Evolutionary conservation across 1,140 invertebrate genomes (phyloP).

Genomic region (Oryctes rhinoceros): DNA sequence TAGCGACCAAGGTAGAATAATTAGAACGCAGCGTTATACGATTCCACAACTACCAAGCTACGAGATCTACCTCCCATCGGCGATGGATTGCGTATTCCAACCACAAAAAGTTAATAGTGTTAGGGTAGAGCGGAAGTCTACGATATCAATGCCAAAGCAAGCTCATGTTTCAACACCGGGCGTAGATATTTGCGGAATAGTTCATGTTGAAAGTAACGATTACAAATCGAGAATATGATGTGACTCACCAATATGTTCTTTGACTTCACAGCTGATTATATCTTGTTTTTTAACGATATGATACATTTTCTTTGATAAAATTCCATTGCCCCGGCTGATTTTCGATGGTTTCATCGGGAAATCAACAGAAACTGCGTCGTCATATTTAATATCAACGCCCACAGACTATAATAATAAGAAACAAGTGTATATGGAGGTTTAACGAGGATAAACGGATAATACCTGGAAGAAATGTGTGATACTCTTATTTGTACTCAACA

Average conservation of each 20-base stretch:
- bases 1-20: too few species aligned
- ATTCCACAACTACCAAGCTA: too few species aligned
- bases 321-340: background rate
- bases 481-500: constrained; percentile 25
- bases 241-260: constrained; percentile 17
- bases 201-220: background rate
- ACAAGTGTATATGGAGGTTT: background rate
- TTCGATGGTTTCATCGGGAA: background rate
- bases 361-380: background rate
- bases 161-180: too few species aligned
- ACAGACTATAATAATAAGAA: background rate
- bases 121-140: too few species aligned
- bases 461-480: constrained; percentile 41
- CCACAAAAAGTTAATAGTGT: too few species aligned
- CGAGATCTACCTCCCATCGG: too few species aligned
- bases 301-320: background rate
- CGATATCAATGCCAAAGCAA: too few species aligned
- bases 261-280: background rate
- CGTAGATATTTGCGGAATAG: background rate
- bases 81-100: too few species aligned
- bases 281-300: background rate
- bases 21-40: too few species aligned
- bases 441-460: background rate
- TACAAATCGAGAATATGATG: background rate
- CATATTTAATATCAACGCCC: background rate